phyloP scores from a whole-genome alignment of 2,888 invertebrate species.

The Ischnura elegans region DNA sequence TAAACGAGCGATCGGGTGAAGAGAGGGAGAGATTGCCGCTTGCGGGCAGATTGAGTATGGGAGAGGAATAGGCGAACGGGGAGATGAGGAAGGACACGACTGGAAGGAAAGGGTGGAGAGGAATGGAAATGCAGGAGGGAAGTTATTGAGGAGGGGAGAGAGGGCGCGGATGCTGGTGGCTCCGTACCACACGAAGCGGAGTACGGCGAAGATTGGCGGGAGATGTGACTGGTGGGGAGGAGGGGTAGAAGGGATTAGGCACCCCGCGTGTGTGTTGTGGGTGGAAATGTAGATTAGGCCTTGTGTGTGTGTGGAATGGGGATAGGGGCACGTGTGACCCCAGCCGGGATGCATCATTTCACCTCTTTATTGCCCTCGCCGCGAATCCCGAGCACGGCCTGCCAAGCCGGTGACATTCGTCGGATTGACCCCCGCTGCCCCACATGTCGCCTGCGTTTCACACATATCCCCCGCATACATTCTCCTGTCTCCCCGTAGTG shows the following conservation, averaged over 20 bases:
- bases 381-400: slow-evolving; percentile 24
- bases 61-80: background rate
- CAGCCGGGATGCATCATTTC: slow-evolving; percentile 46
- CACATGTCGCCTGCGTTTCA: background rate
- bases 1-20: slow-evolving; percentile 7
- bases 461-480: background rate
- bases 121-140: slow-evolving; percentile 9
- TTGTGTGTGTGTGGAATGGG: background rate
- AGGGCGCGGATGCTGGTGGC: slow-evolving; percentile 20
- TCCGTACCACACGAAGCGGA: background rate
- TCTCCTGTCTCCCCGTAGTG: background rate
- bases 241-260: background rate
- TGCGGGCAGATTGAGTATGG: background rate
- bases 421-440: background rate
- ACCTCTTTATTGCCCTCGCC: slow-evolving; percentile 61
- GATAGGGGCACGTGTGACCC: background rate
- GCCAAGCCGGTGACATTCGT: slow-evolving; percentile 4
- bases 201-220: background rate
- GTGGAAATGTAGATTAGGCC: slow-evolving; percentile 44
- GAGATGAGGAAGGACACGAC: background rate
- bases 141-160: slow-evolving; percentile 1
- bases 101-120: background rate
- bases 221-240: background rate
- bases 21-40: background rate
- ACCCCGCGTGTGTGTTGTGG: background rate